These are phyloP conservation scores for Lepus timidus DNA, from an alignment of 2,113 vertebrate species.

Conservation along the genomic window DNA sequence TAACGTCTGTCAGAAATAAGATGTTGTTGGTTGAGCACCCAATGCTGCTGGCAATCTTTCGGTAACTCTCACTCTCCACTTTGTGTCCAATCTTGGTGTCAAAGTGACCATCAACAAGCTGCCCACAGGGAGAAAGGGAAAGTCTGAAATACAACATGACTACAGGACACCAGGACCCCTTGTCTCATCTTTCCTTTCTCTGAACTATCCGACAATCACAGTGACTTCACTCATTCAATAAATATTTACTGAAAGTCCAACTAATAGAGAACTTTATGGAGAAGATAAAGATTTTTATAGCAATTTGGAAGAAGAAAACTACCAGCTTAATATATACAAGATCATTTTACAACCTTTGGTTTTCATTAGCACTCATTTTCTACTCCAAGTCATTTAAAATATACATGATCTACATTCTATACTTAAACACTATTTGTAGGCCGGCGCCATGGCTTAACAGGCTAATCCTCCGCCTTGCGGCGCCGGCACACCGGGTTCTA, in stretches of 20 bases:
- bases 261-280: neutral
- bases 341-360: neutral
- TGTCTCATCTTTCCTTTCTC: neutral
- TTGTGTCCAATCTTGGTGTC: slow-evolving; percentile 96
- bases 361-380: slow-evolving; percentile 18
- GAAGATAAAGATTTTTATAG: slow-evolving; percentile 38
- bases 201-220: neutral
- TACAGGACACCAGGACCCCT: neutral
- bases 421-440: neutral
- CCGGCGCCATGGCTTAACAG: too few species aligned
- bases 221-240: neutral
- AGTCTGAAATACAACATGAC: neutral
- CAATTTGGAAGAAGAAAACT: slow-evolving; percentile 45
- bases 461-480: too few species aligned
- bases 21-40: slow-evolving; percentile 94
- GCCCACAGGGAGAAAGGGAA: slow-evolving; percentile 68
- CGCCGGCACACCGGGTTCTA: too few species aligned
- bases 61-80: slow-evolving; percentile 96
- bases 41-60: slow-evolving; percentile 93
- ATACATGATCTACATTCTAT: neutral
- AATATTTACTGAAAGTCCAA: slow-evolving; percentile 19
- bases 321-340: neutral
- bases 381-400: neutral
- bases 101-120: slow-evolving; percentile 98
- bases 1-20: slow-evolving; percentile 96